These are phyloP conservation scores for Battus philenor DNA, from an alignment of 1,140 invertebrate species.

Conservation along the genomic window DNA sequence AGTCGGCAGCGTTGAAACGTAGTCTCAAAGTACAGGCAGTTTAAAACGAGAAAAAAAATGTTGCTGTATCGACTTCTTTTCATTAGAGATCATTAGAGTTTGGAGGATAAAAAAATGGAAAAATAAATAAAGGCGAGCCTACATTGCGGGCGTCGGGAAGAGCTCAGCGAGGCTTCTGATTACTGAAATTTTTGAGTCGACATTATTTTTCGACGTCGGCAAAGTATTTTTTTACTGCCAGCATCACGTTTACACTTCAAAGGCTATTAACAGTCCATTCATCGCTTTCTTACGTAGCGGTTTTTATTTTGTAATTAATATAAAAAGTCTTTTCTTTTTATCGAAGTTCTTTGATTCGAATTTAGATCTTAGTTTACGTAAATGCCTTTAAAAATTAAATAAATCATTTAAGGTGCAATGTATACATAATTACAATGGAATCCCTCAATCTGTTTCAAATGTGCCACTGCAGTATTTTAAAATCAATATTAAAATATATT, in stretches of 20 bases:
- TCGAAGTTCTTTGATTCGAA: no score
- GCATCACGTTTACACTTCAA: slow-evolving; percentile 2
- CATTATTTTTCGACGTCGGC: slow-evolving; percentile 24
- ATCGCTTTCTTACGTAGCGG: neutral
- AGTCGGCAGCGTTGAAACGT: slow-evolving; percentile 35
- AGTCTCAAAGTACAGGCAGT: slow-evolving; percentile 21
- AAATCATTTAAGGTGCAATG: no score
- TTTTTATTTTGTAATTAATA: neutral
- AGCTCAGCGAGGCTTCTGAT: slow-evolving; percentile 28
- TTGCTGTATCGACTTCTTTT: slow-evolving; percentile 53
- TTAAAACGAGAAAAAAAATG: slow-evolving; percentile 29
- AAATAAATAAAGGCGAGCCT: slow-evolving; percentile 53
- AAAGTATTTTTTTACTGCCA: slow-evolving; percentile 18
- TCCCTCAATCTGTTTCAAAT: no score
- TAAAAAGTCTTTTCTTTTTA: no score
- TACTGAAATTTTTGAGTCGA: slow-evolving; percentile 31
- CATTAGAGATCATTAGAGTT: slow-evolving; percentile 69
- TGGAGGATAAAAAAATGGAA: slow-evolving; percentile 55
- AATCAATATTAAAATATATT: no score
- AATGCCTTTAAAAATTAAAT: no score
- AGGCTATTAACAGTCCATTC: slow-evolving; percentile 5
- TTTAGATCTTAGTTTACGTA: no score
- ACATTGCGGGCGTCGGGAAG: slow-evolving; percentile 33
- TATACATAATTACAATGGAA: no score
- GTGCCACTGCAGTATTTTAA: no score